Conservation (phyloP, 2,888 invertebrate genomes). For the Linnaemya vulpina region DNA sequence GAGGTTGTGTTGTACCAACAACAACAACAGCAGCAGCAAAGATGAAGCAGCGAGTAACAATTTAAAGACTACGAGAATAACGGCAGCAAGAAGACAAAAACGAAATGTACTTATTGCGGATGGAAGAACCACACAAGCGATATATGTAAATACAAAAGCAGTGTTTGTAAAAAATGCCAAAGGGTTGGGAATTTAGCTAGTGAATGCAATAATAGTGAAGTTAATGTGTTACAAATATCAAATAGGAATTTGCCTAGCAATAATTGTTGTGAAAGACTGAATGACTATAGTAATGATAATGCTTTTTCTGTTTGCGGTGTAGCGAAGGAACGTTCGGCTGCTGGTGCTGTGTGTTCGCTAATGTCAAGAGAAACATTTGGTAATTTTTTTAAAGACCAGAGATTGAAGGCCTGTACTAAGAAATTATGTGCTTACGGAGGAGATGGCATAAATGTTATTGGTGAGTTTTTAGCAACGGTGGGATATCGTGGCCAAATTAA, state of each 20-base stretch:
- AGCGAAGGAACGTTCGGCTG: no score
- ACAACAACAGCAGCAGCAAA: slow-evolving; percentile 23
- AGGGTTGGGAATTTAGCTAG: slow-evolving; percentile 36
- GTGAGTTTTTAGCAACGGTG: not conserved
- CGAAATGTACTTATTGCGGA: slow-evolving; percentile 25
- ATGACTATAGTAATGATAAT: no score
- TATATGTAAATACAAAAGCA: no score
- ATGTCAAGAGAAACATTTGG: no score
- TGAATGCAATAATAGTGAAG: slow-evolving; percentile 9
- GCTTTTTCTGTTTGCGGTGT: no score
- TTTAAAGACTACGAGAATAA: slow-evolving; percentile 21
- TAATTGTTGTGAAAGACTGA: no score
- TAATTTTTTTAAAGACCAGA: no score
- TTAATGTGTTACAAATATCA: no score
- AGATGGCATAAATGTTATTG: not conserved
- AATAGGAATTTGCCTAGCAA: no score
- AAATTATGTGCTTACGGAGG: not conserved
- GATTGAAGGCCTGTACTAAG: no score
- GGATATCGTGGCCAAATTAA: not conserved
- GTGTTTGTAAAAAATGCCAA: slow-evolving; percentile 12
- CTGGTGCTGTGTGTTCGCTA: no score
- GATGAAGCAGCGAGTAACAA: not conserved
- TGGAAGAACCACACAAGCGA: slow-evolving; percentile 3
- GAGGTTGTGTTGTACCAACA: not conserved
- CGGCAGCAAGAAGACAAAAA: slow-evolving; percentile 21